Base-by-base conservation (phyloP, 2,888 invertebrate genomes). In the Folsomia manolachei region DNA sequence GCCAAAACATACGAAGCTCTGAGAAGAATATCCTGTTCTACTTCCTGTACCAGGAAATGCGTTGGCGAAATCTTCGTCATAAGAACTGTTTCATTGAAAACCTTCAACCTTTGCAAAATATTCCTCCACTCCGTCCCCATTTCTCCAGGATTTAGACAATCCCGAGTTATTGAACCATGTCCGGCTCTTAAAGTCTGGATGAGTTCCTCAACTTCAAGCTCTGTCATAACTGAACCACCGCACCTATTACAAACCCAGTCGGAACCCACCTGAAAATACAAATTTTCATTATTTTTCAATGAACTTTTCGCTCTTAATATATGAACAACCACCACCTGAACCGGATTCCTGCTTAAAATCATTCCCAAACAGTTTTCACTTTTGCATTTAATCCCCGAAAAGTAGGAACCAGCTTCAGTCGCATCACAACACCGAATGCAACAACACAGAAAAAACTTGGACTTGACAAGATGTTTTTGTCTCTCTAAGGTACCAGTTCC, bases 351-450 rank as follows among this genome's bases (percentile, higher is more conserved):
- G 39, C 39, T 39, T 39, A 39, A 39, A 9, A 39, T 39, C 7
- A 39, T 9, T 14, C 39, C 39, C 39, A 14, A 39, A 39, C 39
- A 39, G 39, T 4, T 9, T 14, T 39, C 39, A 14, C 9, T 39
- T 11, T 26, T 27, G 39, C 74, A 74, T 64, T 64, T 69, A 1
- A 74, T 51, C 11, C 71, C 71, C 19, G 69, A 61, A 9, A 71
- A 53, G 27, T 66, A 70, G 11, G 71, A 69, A 1, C 70, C 62
- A 1, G 63, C 21, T 67, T 74, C 71, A 14, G 53, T 63, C 14
- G 70, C 71, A 64, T 74, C 74, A 1, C 4, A 1, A 23, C 74
- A 74, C 24, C 74, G 61, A 1, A n/a, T 26, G 23, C 74, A 74
- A 18, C n/a, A 23, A 25, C 74, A 74, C 4, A 14, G 14, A 14